phyloP scores from a whole-genome alignment of 2,797 vertebrate species.

The Podarcis lilfordi region DNA sequence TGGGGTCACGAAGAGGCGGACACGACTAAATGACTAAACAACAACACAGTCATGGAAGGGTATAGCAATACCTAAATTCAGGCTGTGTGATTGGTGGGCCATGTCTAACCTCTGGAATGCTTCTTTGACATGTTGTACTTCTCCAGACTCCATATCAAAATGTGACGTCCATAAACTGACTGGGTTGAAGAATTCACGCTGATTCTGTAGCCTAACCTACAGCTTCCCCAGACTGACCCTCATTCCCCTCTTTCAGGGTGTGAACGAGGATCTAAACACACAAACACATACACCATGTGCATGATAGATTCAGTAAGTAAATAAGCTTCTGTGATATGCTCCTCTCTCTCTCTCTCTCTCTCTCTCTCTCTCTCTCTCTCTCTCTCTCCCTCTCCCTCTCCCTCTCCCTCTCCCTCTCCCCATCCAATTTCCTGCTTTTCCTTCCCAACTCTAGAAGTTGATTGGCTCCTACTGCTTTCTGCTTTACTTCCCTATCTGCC shows the following conservation, averaged over 20 bases:
- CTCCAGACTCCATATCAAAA: neutral
- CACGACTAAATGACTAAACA: no score
- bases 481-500: neutral
- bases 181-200: neutral
- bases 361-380: neutral
- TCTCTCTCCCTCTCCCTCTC: neutral
- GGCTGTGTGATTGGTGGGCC: neutral
- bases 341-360: neutral
- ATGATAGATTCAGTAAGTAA: neutral
- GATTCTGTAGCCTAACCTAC: neutral
- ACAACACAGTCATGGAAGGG: neutral
- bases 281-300: neutral
- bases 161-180: neutral
- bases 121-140: no score
- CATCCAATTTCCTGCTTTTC: rapidly evolving
- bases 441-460: neutral
- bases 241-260: no score
- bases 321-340: neutral
- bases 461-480: neutral
- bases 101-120: neutral
- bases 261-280: neutral
- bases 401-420: neutral
- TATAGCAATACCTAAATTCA: neutral
- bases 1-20: no score
- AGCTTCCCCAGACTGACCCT: neutral